Conservation (phyloP, 2,888 invertebrate species). For the Agrochola litura region DNA sequence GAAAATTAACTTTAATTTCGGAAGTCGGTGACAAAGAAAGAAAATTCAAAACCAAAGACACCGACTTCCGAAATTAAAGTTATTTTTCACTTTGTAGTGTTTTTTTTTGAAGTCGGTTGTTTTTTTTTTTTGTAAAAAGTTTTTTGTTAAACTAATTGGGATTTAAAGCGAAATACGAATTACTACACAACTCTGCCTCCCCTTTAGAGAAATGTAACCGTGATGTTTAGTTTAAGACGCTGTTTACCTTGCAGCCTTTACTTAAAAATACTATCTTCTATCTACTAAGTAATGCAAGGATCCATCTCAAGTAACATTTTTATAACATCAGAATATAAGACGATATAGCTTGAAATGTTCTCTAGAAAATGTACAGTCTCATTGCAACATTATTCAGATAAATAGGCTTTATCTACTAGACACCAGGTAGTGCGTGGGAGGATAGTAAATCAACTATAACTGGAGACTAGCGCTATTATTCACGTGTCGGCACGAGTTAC, state of each 20-base stretch:
- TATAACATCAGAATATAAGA: conserved; percentile 58
- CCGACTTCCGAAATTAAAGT: too few relatives aligned
- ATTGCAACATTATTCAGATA: conserved; percentile 65
- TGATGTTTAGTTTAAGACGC: background rate
- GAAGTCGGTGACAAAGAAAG: too few relatives aligned
- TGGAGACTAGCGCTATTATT: background rate
- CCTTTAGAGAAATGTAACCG: too few relatives aligned
- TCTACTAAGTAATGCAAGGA: conserved; percentile 11
- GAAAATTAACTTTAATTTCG: too few relatives aligned
- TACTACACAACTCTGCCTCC: background rate
- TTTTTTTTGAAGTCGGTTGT: too few relatives aligned
- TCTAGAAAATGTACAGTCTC: conserved; percentile 41
- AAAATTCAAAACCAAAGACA: too few relatives aligned
- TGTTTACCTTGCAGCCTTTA: background rate
- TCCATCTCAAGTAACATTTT: conserved; percentile 22
- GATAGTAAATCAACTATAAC: conserved; percentile 41
- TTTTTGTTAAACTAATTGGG: too few relatives aligned
- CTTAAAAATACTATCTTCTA: background rate
- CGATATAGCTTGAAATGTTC: conserved; percentile 46
- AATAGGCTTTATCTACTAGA: conserved; percentile 68
- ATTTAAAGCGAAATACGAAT: too few relatives aligned
- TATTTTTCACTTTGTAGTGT: too few relatives aligned
- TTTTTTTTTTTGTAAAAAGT: too few relatives aligned
- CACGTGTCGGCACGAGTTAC: conserved; percentile 5
- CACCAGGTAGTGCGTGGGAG: conserved; percentile 37